These are phyloP conservation scores for Pachymerium ferrugineum DNA, from an alignment of 2,888 invertebrate genomes.

Conservation along the genomic window DNA sequence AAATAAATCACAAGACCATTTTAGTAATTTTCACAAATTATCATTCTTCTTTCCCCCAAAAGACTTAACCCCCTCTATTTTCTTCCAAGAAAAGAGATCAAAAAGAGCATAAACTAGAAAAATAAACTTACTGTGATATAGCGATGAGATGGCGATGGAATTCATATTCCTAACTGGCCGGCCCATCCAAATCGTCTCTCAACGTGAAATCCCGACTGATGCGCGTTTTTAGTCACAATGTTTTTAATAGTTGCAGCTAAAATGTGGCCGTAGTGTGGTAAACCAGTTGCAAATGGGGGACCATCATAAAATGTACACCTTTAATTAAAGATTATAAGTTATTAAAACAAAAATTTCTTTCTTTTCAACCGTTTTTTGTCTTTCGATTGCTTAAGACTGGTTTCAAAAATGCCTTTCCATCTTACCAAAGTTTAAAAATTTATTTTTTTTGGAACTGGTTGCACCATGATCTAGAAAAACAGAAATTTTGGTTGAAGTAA, in stretches of 20 bases:
- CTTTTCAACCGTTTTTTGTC: slow-evolving; percentile 54
- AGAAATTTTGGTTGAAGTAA: no score
- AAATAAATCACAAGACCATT: no score
- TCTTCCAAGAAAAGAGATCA: no score
- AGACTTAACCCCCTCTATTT: no score
- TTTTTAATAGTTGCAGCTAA: slow-evolving; percentile 98
- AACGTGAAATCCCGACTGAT: slow-evolving; percentile 79
- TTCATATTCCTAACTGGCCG: no score
- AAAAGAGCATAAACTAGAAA: no score
- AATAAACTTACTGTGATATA: no score
- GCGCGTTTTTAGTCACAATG: slow-evolving; percentile 92
- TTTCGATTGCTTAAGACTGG: slow-evolving; percentile 81
- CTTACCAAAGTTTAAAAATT: slow-evolving; percentile 86
- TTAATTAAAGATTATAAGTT: background rate
- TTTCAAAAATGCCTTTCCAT: slow-evolving; percentile 82
- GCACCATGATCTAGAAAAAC: slow-evolving; percentile 39
- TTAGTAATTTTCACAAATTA: no score
- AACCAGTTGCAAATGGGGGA: slow-evolving; percentile 97
- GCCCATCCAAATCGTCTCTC: slow-evolving; percentile 96
- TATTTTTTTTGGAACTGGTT: slow-evolving; percentile 71
- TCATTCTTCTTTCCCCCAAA: no score
- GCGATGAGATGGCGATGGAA: no score
- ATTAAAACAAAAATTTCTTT: background rate
- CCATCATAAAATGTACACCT: slow-evolving; percentile 95
- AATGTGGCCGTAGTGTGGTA: slow-evolving; percentile 98